Evolutionary conservation across 2,113 vertebrate genomes (phyloP).

Genomic region (Mormyrus lacerda): DNA sequence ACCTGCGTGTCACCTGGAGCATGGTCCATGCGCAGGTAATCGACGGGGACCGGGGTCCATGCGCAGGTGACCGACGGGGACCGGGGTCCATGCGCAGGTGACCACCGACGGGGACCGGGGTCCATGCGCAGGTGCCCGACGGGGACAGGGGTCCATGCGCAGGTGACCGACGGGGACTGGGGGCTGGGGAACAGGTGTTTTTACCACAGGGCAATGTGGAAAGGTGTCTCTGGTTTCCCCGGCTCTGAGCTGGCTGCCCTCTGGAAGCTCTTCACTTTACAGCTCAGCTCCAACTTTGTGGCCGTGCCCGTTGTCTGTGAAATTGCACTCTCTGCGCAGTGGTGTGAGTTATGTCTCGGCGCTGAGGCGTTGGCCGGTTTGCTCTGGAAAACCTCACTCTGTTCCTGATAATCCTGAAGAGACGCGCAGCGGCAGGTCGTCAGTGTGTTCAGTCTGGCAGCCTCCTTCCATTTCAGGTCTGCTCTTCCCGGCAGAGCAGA

Average conservation of each 20-base stretch:
- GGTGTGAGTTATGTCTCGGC: not conserved
- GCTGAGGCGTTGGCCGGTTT: not conserved
- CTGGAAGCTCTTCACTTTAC: not conserved
- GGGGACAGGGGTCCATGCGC: slow-evolving; percentile 39
- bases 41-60: not conserved
- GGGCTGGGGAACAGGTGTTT: slow-evolving; percentile 29
- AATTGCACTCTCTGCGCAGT: too few relatives aligned
- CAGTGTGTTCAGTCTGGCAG: not conserved
- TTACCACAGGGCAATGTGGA: not conserved
- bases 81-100: not conserved
- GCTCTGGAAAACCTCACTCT: not conserved
- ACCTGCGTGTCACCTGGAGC: slow-evolving; percentile 34
- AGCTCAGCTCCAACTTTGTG: not conserved
- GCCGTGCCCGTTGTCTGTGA: not conserved
- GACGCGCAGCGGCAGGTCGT: not conserved
- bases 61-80: not conserved
- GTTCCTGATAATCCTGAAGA: not conserved
- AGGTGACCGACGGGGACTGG: slow-evolving; percentile 45
- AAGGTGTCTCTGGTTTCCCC: not conserved
- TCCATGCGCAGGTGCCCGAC: slow-evolving; percentile 58
- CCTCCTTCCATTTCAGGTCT: not conserved
- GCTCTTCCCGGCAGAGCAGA: not conserved
- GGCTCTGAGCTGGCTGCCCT: not conserved
- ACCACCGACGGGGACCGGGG: not conserved
- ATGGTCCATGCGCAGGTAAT: slow-evolving; percentile 63